Conservation (phyloP, 2,113 vertebrate species). For the Thinocorus orbignyianus region DNA sequence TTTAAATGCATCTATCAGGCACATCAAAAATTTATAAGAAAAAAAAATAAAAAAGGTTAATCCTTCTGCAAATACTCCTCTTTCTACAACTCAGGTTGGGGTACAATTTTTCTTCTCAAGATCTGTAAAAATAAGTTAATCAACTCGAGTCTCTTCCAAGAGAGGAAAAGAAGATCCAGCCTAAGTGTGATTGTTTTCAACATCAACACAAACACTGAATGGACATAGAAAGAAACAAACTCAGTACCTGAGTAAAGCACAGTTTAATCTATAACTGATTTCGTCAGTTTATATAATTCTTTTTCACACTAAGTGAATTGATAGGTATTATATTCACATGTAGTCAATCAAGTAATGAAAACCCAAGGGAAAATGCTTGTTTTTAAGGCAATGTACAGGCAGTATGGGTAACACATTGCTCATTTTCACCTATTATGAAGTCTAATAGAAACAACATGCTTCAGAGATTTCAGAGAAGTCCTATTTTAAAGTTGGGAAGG, state of each 20-base stretch:
- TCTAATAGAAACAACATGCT: background rate
- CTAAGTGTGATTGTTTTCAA: background rate
- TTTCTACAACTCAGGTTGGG: background rate
- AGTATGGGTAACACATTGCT: background rate
- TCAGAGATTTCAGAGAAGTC: background rate
- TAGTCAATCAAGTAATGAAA: background rate
- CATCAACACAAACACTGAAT: background rate
- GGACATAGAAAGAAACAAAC: background rate
- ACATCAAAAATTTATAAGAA: background rate
- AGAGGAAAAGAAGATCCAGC: background rate
- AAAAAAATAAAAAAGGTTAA: background rate
- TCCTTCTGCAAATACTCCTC: background rate
- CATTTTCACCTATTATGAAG: conserved; percentile 3
- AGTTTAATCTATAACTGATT: background rate
- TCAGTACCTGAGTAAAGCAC: background rate
- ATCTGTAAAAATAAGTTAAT: background rate
- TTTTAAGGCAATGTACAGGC: background rate
- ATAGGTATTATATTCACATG: background rate
- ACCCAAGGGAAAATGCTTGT: background rate
- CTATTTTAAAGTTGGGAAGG: background rate
- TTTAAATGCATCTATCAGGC: background rate
- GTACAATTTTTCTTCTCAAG: background rate
- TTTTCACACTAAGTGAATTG: background rate
- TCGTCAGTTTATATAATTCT: background rate
- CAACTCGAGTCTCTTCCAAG: background rate